Evolutionary conservation across 2,113 vertebrate species (phyloP).

Genomic region (Zapus hudsonius): DNA sequence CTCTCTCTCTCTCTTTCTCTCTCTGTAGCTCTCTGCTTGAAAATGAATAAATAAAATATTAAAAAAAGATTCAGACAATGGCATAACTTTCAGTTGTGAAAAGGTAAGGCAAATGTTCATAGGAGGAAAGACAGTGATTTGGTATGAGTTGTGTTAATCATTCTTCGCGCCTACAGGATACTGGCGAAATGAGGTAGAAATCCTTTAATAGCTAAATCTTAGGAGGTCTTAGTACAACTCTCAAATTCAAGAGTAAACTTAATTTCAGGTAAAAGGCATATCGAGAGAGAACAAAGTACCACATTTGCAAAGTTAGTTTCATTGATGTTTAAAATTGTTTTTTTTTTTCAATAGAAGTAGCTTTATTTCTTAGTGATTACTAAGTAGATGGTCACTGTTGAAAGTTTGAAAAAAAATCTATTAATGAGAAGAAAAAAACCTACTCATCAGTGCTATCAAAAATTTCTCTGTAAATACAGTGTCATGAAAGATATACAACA

Average conservation of each 20-base stretch:
- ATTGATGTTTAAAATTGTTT: slow-evolving; percentile 48
- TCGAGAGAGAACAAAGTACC: slow-evolving; percentile 60
- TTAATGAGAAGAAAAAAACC: background rate
- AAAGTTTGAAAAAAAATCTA: background rate
- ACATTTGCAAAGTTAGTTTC: slow-evolving; percentile 55
- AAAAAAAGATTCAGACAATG: slow-evolving; percentile 81
- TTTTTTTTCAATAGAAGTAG: background rate
- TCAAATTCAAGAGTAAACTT: slow-evolving; percentile 67
- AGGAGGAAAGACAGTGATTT: slow-evolving; percentile 68
- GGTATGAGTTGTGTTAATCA: slow-evolving; percentile 74
- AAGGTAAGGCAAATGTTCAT: slow-evolving; percentile 74
- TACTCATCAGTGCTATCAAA: background rate
- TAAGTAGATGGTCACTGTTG: slow-evolving; percentile 8
- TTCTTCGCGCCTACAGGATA: slow-evolving; percentile 74
- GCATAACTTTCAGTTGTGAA: slow-evolving; percentile 80
- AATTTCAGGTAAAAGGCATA: slow-evolving; percentile 56
- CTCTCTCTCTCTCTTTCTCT: no score
- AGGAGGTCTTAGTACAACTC: slow-evolving; percentile 62
- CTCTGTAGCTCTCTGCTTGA: no score
- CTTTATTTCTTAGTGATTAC: slow-evolving; percentile 10
- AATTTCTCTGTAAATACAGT: slow-evolving; percentile 16
- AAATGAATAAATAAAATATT: no score
- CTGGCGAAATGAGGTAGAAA: slow-evolving; percentile 70
- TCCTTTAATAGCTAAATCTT: slow-evolving; percentile 57
- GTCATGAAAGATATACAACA: background rate